Evolutionary conservation across 2,888 invertebrate species (phyloP), one percentile per base, ranked within the genome.

Genomic region (Fragum fragum): DNA sequence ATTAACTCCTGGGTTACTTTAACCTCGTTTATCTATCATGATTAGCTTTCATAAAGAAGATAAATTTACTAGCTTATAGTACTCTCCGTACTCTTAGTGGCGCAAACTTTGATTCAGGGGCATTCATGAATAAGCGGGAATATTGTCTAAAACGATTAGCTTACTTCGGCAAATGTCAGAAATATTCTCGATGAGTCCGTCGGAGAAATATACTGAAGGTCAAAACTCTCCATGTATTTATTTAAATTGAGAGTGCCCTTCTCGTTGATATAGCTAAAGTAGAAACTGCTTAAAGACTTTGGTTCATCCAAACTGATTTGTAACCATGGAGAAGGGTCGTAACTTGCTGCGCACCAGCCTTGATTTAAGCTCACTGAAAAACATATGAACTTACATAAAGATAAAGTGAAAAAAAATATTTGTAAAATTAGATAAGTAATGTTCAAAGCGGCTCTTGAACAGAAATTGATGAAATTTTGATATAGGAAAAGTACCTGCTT

Each of bases 281-380:
- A 14, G n/a, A 90, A 72, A 1, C 81, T 82, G 29, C 83, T 83
- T 55, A 90, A 72, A n/a, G 82, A 74, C 61, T 71, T 82, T 6
- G 87, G 87, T 57, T 87, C 85, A 32, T 71, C 47, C 21, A 90
- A 78, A 11, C 72, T 85, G 11, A 90, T 83, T 74, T 87, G 77
- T 28, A 86, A 83, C 85, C 81, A 89, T 9, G 90, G 88, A 0
- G 57, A n/a, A 0, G 14, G 29, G 70, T 90, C 90, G 28, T 26
- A n/a, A 1, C 21, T 14, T 1, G 63, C 63, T 26, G 90, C 89
- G 47, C 90, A 90, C 90, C 90, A 90, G 3, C 88, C 88, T 52
- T 79, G 84, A 16, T 72, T 74, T 7, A 29, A 1, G 11, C 7
- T 14, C 36, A 18, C 55, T 71, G 63, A n/a, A 61, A 63, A 36